These are phyloP conservation scores for Tetragonisca angustula DNA, from an alignment of 2,888 invertebrate species.

Conservation along the genomic window DNA sequence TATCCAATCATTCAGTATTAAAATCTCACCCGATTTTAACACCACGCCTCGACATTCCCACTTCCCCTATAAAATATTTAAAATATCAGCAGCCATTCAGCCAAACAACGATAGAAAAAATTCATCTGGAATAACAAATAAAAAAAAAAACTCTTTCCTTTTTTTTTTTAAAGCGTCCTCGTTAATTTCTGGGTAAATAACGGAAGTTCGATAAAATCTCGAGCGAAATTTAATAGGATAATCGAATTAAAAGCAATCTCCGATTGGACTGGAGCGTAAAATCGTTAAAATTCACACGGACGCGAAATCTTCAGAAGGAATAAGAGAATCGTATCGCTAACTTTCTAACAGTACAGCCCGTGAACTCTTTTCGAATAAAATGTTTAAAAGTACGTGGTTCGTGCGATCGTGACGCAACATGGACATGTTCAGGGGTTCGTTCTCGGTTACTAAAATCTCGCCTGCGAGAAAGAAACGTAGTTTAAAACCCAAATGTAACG, in stretches of 20 bases:
- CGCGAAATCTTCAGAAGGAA: slow-evolving; percentile 30
- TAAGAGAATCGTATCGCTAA: slow-evolving; percentile 41
- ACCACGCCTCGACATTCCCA: not conserved
- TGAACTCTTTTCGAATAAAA: slow-evolving; percentile 44
- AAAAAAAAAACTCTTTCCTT: not conserved
- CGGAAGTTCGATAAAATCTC: slow-evolving; percentile 2
- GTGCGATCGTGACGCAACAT: slow-evolving; percentile 44
- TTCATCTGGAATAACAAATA: not conserved
- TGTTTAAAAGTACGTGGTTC: slow-evolving; percentile 38
- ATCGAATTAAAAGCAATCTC: not conserved
- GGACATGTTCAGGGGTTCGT: slow-evolving; percentile 32
- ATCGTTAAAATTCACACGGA: slow-evolving; percentile 27
- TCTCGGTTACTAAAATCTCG: slow-evolving; percentile 72
- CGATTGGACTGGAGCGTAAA: slow-evolving; percentile 21
- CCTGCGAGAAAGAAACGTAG: slow-evolving; percentile 75
- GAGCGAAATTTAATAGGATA: slow-evolving; percentile 10
- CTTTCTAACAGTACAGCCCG: slow-evolving; percentile 13
- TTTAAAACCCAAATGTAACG: slow-evolving; percentile 51
- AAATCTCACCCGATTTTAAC: not conserved
- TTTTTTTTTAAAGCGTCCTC: not conserved
- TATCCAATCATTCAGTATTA: slow-evolving; percentile 15
- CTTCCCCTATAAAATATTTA: not conserved
- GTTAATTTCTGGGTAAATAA: not conserved
- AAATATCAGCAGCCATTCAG: slow-evolving; percentile 2
- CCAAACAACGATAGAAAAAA: slow-evolving; percentile 18